Evolutionary conservation across 2,797 vertebrate species (phyloP), one percentile per base, ranked within the genome.

Genomic region (Parauchenoglanis ngamensis): DNA sequence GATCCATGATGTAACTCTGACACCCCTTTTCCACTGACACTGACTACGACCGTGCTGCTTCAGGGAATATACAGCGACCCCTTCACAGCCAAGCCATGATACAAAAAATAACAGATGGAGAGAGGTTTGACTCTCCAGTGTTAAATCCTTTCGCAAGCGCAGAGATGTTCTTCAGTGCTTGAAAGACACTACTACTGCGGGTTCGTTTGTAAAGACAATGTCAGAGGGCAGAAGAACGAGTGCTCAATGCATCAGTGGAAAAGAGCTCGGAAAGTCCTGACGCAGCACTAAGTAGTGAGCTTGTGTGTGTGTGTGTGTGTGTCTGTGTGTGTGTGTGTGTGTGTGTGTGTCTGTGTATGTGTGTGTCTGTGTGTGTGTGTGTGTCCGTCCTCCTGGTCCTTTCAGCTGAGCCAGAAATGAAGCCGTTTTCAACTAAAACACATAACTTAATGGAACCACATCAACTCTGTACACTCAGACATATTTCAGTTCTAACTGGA

Each of bases 401-500:
- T 89, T 86, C 70, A 90, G 81, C 82, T 82, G 84, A 84, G 86
- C 65, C 65, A 86, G 87, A 72, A 87, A 84, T 88, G 40, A 85
- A 85, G 87, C 88, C 80, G 86, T 75, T 88, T 87, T 88, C 75
- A 86, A 80, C 78, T 79, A 65, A 86, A 79, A 89, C 88, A 52
- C 77, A 87, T 85, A 86, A 56, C 84, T 87, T 87, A 89, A 87
- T 90, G 83, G 77, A 90, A 88, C 87, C 87, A 86, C 89, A 91
- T 89, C 79, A 89, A 83, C 86, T 76, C 84, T 72, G 73, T 85
- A 88, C 85, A 85, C 28, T 56, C 79, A 86, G 89, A 91, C 89
- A 91, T 88, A 91, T 90, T 88, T 91, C 89, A 89, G 87, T 89
- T 85, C 87, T 86, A 84, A 87, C 86, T 75, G 11, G 70, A 88